Evolutionary conservation across 1,140 invertebrate genomes (phyloP), one percentile per base, ranked within the genome.

Genomic region (Pseudachorutes palmiensis): DNA sequence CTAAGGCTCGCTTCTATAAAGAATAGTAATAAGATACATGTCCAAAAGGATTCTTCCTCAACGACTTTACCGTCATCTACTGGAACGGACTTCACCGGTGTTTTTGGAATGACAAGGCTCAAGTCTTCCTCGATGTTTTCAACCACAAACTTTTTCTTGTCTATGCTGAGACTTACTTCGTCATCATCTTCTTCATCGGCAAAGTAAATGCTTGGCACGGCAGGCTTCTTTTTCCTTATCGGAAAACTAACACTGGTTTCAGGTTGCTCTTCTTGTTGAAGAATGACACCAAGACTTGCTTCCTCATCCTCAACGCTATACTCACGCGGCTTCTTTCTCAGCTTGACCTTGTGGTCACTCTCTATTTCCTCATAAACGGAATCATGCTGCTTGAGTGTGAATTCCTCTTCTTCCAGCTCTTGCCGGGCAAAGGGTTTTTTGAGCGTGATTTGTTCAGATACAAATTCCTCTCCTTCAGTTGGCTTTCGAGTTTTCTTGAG

Each of bases 161-260:
- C 70, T 30, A 75, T 51, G 16, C 71, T 68, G 45, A 70, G 45
- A 14, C 68, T 68, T 3, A 61, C 58, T 66, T 72, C 72, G 28
- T 74, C 72, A 69, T 78, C 76, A 64, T 75, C 73, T 33, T 68
- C 70, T 51, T 71, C 70, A 41, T 72, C 70, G 0, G 65, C 62
- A 29, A 69, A 60, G 49, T 67, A 69, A 14, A 73, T 69, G 51
- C 72, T 63, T 41, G 70, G 69, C 58, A 70, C 70, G 32, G 51
- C 24, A 26, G 51, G 67, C 26, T 66, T 55, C 55, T 76, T 73
- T 60, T 75, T 62, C 58, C 64, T 74, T 3, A 71, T 61, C 22
- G 74, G 64, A 12, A 76, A 45, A 29, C 70, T 72, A 30, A 78
- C 65, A 28, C 74, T 77, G 41, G 77, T 75, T 60, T 73, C 67